Evolutionary conservation across 2,888 invertebrate genomes (phyloP).

Genomic region (Epistrophella euchroma): DNA sequence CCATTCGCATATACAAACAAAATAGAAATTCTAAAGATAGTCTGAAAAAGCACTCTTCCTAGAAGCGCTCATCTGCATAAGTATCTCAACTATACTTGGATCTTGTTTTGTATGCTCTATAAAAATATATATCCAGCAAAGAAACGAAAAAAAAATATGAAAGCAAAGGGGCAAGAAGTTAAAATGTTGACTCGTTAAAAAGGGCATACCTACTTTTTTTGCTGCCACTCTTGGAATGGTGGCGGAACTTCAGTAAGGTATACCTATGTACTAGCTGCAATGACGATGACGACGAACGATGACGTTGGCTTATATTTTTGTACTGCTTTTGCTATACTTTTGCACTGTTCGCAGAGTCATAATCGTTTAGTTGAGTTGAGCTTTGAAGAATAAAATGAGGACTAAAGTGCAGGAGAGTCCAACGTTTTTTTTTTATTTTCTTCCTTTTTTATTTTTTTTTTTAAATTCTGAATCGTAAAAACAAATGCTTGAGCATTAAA

Average conservation of each 20-base stretch:
- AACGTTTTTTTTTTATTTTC: background rate
- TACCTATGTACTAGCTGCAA: background rate
- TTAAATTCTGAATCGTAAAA: conserved; percentile 40
- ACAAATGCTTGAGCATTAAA: conserved; percentile 60
- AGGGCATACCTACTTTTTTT: conserved; percentile 50
- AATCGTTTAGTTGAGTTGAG: conserved; percentile 53
- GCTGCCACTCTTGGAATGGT: conserved; percentile 51
- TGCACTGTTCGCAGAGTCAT: conserved; percentile 54
- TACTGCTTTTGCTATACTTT: conserved; percentile 44
- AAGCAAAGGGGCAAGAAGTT: conserved; percentile 27
- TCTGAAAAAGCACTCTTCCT: conserved; percentile 30
- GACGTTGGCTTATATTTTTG: conserved; percentile 21
- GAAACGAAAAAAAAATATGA: conserved; percentile 1
- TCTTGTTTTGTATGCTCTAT: conserved; percentile 46
- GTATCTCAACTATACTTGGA: conserved; percentile 47
- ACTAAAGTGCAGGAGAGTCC: conserved; percentile 5
- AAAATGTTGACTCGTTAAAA: conserved; percentile 68
- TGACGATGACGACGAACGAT: background rate
- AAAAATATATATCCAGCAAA: conserved; percentile 17
- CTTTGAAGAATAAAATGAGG: conserved; percentile 23
- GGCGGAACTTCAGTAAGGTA: conserved; percentile 27
- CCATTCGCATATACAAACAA: conserved; percentile 41
- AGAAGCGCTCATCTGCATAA: conserved; percentile 51
- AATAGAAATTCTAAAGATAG: conserved; percentile 20
- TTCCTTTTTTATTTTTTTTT: conserved; percentile 15